Evolutionary conservation across 2,113 vertebrate genomes (phyloP).

Genomic region (Phrynosoma platyrhinos): DNA sequence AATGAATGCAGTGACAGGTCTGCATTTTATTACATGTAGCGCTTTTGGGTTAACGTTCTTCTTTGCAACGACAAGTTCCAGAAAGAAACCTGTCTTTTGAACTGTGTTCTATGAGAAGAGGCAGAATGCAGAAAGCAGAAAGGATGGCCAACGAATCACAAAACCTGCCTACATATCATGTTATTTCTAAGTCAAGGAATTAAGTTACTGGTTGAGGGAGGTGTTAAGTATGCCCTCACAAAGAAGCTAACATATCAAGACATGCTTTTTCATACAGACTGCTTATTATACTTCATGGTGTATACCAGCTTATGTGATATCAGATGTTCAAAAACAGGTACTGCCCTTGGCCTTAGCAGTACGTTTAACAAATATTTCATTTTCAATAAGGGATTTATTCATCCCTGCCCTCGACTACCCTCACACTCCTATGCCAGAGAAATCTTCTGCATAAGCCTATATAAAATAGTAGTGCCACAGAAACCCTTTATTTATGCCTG

Average conservation of each 20-base stretch:
- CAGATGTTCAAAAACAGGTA: background rate
- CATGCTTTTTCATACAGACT: background rate
- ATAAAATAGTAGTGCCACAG: background rate
- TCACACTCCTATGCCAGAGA: background rate
- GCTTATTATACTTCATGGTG: background rate
- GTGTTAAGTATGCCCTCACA: background rate
- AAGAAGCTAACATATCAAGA: fast-evolving
- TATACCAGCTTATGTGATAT: background rate
- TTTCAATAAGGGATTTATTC: too few species aligned
- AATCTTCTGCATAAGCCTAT: background rate
- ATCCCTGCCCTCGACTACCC: background rate
- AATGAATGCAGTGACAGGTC: fast-evolving
- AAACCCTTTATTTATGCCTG: background rate
- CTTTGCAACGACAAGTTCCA: background rate
- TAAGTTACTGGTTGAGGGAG: background rate
- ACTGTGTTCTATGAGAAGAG: background rate
- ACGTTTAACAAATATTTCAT: background rate
- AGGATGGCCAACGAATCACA: fast-evolving
- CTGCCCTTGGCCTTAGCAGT: background rate
- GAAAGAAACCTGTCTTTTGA: background rate
- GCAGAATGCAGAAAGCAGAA: background rate
- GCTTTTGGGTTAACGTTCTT: background rate
- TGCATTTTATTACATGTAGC: background rate
- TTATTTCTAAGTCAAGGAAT: background rate
- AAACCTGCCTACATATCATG: fast-evolving